phyloP scores from a whole-genome alignment of 2,797 vertebrate species.

The Chrysolophus pictus region DNA sequence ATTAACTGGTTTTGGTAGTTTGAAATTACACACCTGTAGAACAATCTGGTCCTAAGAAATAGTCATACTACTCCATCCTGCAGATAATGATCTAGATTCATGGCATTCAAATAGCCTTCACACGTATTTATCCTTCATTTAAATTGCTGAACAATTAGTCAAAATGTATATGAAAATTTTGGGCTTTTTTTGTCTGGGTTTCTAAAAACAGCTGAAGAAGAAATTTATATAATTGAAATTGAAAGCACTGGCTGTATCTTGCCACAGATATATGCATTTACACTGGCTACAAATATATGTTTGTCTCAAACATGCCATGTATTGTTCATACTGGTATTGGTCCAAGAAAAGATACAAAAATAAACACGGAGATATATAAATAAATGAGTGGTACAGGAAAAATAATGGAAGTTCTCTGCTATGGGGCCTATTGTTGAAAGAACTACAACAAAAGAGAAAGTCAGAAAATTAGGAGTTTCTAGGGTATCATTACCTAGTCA shows the following conservation, averaged over 20 bases:
- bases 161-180: background rate
- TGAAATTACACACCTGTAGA: background rate
- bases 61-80: background rate
- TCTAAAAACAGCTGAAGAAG: background rate
- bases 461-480: background rate
- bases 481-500: rapidly evolving
- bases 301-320: rapidly evolving
- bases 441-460: background rate
- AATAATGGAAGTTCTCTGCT: background rate
- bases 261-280: background rate
- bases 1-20: background rate
- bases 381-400: background rate
- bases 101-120: background rate
- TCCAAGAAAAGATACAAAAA: background rate
- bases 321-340: background rate
- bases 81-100: background rate
- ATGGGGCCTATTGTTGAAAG: background rate
- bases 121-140: background rate
- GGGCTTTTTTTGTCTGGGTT: background rate
- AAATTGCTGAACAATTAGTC: background rate
- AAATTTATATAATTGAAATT: background rate
- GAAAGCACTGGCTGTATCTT: background rate
- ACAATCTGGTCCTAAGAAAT: background rate
- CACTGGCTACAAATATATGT: background rate
- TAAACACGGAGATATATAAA: background rate